Base-by-base conservation (phyloP, 2,797 vertebrate genomes). In the Danionella dracula region DNA sequence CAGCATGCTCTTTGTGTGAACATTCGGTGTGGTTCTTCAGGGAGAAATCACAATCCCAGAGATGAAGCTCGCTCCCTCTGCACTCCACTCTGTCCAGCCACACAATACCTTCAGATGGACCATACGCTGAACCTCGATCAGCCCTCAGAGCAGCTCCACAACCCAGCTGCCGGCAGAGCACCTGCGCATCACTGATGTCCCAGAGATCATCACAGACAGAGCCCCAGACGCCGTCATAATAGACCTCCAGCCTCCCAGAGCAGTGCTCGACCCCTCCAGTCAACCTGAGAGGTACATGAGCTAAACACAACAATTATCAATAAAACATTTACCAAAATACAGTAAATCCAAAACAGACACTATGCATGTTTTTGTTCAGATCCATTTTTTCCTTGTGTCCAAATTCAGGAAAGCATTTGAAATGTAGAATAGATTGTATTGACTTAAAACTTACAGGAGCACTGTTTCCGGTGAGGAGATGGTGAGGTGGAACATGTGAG, bases 161-260 rank as follows among this genome's bases (percentile, higher is more conserved):
- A 16, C 11, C 49, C 49, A 53, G 16, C 2, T 53, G 29, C 32
- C 49, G 32, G 32, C 49, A 53, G 29, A 53, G 29, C 31, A 53
- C 49, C 34, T 10, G 16, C 34, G 49, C 49, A 4, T 35, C 49
- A 35, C 1, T 0, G 9, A 12, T n/a, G 12, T 53, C 49, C 49
- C 49, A 53, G 10, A 0, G 0, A 53, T 0, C 4, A 0, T 0
- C 8, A 55, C 49, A 51, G 10, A 55, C 51, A 21, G 34, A 17
- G 16, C 45, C 9, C 49, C 49, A 55, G 7, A 9, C 12, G 21
- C 49, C 49, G 11, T 73, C 59, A 64, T 73, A 55, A 53, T 68
- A 68, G n/a, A 68, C 65, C 65, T 73, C 59, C 31, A 73, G 53
- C 13, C 46, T 73, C 55, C 71, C 71, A 58, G 71, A 68, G 40